These are phyloP conservation scores for Microcebus jonahi DNA, from an alignment of 2,113 vertebrate genomes.

Conservation along the genomic window DNA sequence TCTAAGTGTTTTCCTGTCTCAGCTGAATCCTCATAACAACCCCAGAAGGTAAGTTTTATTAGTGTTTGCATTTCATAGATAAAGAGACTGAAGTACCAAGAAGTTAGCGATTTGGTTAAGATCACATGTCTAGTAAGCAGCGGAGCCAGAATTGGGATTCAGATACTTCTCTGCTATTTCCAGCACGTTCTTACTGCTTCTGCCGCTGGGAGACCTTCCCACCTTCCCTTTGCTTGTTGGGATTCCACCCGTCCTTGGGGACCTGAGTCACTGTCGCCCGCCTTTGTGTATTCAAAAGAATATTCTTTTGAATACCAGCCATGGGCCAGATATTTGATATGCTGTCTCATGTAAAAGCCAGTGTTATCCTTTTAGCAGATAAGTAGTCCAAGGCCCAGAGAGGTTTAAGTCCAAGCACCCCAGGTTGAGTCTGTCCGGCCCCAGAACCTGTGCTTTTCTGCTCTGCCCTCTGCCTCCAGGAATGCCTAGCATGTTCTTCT, in stretches of 20 bases:
- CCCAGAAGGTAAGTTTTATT: background rate
- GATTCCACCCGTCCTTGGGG: background rate
- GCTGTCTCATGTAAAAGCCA: background rate
- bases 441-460: background rate
- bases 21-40: background rate
- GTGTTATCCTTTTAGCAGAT: background rate
- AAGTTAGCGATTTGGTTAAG: background rate
- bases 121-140: background rate
- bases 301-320: background rate
- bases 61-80: background rate
- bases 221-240: background rate
- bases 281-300: background rate
- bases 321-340: background rate
- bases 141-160: background rate
- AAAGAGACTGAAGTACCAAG: background rate
- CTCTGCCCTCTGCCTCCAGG: background rate
- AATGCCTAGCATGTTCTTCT: background rate
- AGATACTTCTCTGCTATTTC: accelerated
- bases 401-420: background rate
- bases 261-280: background rate
- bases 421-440: background rate
- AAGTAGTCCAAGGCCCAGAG: background rate
- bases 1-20: background rate
- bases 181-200: background rate
- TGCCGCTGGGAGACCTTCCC: background rate